A percentile compares a stretch with the other conserved stretches of the same genome.
Conservation (phyloP, 2,888 invertebrate genomes). For the Hyposoter dolosus region DNA sequence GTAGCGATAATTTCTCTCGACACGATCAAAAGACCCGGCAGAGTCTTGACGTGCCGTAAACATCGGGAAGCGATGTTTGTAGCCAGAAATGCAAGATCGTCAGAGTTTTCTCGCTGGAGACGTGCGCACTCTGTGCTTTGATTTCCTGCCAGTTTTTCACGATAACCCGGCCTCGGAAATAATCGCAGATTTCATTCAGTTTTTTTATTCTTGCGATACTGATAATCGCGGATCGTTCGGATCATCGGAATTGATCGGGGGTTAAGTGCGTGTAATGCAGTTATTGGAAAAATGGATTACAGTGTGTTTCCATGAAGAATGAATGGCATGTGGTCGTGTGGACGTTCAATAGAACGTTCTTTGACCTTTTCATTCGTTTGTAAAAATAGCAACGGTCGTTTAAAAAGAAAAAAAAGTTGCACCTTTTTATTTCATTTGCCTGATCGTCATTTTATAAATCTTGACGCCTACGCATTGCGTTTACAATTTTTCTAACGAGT, state of each 20-base stretch:
- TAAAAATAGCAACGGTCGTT: not conserved
- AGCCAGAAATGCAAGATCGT: not conserved
- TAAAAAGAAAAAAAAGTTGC: not conserved
- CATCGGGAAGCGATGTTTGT: not conserved
- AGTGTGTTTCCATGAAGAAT: not conserved
- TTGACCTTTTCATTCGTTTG: not conserved
- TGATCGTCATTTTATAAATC: not conserved
- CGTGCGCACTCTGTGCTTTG: not conserved
- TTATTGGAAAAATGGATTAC: not conserved
- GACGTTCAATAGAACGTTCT: not conserved
- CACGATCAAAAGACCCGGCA: not conserved
- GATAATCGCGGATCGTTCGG: conserved; percentile 27
- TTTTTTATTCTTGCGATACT: not conserved
- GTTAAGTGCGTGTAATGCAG: not conserved
- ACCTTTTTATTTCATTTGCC: not conserved
- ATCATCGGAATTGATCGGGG: conserved; percentile 48
- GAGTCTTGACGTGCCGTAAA: conserved; percentile 3
- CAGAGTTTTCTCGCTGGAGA: not conserved
- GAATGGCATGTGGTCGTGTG: not conserved
- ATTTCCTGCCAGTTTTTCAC: not conserved
- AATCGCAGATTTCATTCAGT: conserved; percentile 2
- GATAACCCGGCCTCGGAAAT: conserved; percentile 34
- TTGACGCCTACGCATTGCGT: not conserved
- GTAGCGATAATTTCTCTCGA: conserved; percentile 13
- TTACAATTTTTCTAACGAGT: not conserved